A percentile compares a stretch with the other conserved stretches of the same genome.
These are phyloP conservation scores for Cyprinodon tularosa DNA, from an alignment of 2,113 vertebrate species.

Conservation along the genomic window DNA sequence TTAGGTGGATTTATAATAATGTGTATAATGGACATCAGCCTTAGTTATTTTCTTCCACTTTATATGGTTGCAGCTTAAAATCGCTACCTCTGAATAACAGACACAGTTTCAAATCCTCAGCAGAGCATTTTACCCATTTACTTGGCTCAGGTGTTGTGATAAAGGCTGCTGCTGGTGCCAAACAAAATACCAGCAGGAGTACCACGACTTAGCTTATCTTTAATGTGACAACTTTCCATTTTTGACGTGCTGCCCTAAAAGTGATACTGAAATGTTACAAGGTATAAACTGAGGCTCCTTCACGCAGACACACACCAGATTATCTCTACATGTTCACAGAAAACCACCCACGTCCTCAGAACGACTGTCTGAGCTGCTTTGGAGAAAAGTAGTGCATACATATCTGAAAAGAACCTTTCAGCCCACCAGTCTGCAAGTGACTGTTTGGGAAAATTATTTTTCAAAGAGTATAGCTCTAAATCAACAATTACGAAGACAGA, in stretches of 20 bases:
- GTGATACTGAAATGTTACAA: neutral
- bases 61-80: neutral
- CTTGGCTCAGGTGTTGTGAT: neutral
- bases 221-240: neutral
- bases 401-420: neutral
- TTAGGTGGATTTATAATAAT: neutral
- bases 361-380: neutral
- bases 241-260: neutral
- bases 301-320: neutral
- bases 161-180: neutral
- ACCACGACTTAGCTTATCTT: neutral
- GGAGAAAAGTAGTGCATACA: neutral
- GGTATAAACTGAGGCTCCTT: neutral
- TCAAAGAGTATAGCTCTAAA: neutral
- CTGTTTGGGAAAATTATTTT: neutral
- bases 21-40: neutral
- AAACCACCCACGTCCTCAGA: neutral
- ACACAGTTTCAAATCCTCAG: neutral
- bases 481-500: neutral
- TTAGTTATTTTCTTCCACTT: constrained; percentile 3
- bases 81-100: neutral
- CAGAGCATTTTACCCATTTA: neutral
- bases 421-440: neutral
- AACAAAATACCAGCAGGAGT: neutral
- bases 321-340: neutral